Percentiles rank a stretch among this genome's conserved stretches.
Evolutionary conservation across 2,113 vertebrate genomes (phyloP).

Genomic region (Butorides virescens): DNA sequence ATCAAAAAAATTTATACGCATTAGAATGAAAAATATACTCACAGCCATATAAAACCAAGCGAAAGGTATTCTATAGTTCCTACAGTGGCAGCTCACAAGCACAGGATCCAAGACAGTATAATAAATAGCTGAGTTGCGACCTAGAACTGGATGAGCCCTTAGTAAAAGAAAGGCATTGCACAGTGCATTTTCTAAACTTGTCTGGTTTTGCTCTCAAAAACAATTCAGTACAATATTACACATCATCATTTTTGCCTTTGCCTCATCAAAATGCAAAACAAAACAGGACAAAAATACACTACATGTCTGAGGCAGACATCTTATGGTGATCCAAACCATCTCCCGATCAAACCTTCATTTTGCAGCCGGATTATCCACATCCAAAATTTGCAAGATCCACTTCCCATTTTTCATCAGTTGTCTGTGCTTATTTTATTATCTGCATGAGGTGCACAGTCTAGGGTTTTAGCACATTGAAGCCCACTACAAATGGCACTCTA

Average conservation of each 20-base stretch:
- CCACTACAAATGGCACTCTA: not conserved
- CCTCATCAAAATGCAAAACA: not conserved
- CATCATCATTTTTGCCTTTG: not conserved
- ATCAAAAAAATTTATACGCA: not conserved
- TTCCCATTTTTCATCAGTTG: not conserved
- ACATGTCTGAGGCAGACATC: not conserved
- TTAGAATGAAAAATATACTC: not conserved
- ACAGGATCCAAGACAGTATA: not conserved
- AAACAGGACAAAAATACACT: not conserved
- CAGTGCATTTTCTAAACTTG: not conserved
- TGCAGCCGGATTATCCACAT: not conserved
- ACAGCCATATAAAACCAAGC: not conserved
- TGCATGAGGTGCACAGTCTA: not conserved
- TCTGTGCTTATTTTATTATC: not conserved
- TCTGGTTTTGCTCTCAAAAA: not conserved
- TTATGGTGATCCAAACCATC: not conserved
- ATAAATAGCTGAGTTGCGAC: not conserved
- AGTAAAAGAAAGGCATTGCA: not conserved
- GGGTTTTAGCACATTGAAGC: not conserved
- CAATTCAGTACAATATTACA: not conserved
- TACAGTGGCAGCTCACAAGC: not conserved
- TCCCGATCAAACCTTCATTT: not conserved
- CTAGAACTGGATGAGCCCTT: not conserved
- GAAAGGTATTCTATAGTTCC: not conserved
- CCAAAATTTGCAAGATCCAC: not conserved